These are phyloP conservation scores for Clarias magur DNA, from an alignment of 2,113 vertebrate species.

Conservation along the genomic window DNA sequence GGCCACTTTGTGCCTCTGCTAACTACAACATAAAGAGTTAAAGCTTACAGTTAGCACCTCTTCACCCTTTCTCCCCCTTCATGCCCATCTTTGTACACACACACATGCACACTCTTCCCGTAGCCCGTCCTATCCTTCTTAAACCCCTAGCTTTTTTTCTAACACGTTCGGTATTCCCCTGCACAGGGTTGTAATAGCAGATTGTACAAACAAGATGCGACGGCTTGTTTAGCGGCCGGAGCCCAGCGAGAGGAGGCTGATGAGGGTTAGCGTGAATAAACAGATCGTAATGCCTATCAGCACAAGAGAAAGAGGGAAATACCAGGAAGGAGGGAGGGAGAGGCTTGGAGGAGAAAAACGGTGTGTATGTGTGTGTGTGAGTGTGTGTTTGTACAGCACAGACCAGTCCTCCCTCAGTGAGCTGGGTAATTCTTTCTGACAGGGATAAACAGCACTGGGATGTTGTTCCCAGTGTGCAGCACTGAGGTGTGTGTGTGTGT, in stretches of 20 bases:
- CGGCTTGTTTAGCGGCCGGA: conserved; percentile 62
- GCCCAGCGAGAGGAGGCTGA: conserved; percentile 48
- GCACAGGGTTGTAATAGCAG: conserved; percentile 22
- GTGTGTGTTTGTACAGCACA: conserved; percentile 38
- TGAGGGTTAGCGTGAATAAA: conserved; percentile 63
- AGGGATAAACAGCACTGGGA: conserved; percentile 77
- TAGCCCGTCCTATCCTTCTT: conserved; percentile 42
- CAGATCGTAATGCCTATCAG: conserved; percentile 57
- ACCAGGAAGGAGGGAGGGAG: conserved; percentile 30
- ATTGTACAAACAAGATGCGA: conserved; percentile 57
- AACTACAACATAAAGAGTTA: background rate
- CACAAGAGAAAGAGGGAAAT: conserved; percentile 40
- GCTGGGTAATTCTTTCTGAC: conserved; percentile 76
- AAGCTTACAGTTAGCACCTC: background rate
- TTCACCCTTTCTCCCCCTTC: background rate
- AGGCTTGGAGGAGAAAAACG: background rate
- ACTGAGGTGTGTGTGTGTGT: conserved; percentile 39
- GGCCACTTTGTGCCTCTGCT: background rate
- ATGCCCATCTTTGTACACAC: conserved; percentile 37
- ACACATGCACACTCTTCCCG: background rate
- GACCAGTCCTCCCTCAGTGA: conserved; percentile 57
- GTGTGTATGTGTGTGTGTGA: conserved; percentile 49
- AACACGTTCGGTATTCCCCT: conserved; percentile 6
- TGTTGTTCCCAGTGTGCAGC: conserved; percentile 63
- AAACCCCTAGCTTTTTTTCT: conserved; percentile 23